Conservation (phyloP, 2,888 invertebrate genomes). For the Drosophila crucigera region DNA sequence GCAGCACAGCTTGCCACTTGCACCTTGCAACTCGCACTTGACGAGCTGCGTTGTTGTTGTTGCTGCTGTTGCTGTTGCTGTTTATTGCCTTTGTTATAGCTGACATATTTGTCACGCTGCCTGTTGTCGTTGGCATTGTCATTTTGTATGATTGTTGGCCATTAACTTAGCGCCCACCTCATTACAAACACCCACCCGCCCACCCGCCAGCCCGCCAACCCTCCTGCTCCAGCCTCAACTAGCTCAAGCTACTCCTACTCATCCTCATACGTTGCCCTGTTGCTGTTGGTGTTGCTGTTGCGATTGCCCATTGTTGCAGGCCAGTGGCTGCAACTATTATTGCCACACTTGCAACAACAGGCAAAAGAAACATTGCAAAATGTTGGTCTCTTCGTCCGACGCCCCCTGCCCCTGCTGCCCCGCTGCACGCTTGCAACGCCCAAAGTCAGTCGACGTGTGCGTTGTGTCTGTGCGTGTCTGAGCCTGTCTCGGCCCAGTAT, state of each 20-base stretch:
- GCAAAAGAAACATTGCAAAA: conserved; percentile 46
- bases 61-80: conserved; percentile 27
- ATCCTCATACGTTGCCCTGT: conserved; percentile 21
- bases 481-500: conserved; percentile 45
- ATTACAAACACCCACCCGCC: background rate
- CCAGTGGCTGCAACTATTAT: conserved; percentile 46
- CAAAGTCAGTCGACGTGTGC: conserved; percentile 44
- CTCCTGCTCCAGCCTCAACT: conserved; percentile 6
- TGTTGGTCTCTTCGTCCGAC: conserved; percentile 23
- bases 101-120: conserved; percentile 60
- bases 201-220: background rate
- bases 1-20: background rate
- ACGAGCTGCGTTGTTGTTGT: conserved; percentile 9
- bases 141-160: conserved; percentile 54
- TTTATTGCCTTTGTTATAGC: conserved; percentile 35
- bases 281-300: conserved; percentile 26
- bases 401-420: background rate
- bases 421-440: conserved; percentile 46
- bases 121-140: conserved; percentile 55
- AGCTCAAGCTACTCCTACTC: conserved; percentile 26
- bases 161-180: conserved; percentile 10
- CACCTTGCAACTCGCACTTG: background rate
- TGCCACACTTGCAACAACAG: conserved; percentile 54
- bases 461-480: conserved; percentile 59
- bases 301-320: conserved; percentile 46